Base-by-base conservation (phyloP, 2,113 vertebrate species). In the Podarcis raffonei region DNA sequence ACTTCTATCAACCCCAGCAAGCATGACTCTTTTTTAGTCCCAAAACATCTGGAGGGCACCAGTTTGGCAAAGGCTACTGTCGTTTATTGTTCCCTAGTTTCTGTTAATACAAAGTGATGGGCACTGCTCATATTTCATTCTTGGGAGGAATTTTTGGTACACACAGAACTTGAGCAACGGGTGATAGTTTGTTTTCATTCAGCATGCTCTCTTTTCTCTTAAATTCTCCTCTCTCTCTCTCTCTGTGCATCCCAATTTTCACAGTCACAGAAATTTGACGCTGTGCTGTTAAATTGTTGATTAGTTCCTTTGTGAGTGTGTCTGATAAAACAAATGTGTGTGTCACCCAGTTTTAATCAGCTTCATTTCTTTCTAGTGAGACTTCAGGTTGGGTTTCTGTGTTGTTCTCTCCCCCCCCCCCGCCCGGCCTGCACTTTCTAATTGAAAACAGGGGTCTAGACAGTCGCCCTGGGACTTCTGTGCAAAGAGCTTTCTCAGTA, bases 261-360 rank as follows among this genome's bases (percentile, higher is more conserved):
- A 89, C 48, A 74, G 1, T 66, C 65, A 87, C 81, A 88, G 48
- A 66, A 91, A 48, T 88, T 81, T 85, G 87, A 90, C 87, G 86
- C 37, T 78, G 78, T 53, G 84, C 82, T 90, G 75, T 37, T 84
- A 95, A 93, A 90, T 95, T 83, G 95, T 95, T 91, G 91, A 93
- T 96, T 90, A 92, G 0, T 95, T 93, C 95, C 93, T 94, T 96
- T 95, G 92, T 96, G 95, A 91, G 91, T 92, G 94, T 93, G 92
- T 96, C 96, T 95, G 96, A 96, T 97, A 95, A 95, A 87, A 95
- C 93, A 95, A 95, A 92, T 93, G 90, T 95, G 89, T 87, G 83
- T 39, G 69, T 79, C 42, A 80, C 86, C 92, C 81, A 0, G 90
- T 95, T 96, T 96, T 96, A 95, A 95, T 96, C 91, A 94, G 91